phyloP scores from a whole-genome alignment of 2,888 invertebrate species.

The Abrostola tripartita region DNA sequence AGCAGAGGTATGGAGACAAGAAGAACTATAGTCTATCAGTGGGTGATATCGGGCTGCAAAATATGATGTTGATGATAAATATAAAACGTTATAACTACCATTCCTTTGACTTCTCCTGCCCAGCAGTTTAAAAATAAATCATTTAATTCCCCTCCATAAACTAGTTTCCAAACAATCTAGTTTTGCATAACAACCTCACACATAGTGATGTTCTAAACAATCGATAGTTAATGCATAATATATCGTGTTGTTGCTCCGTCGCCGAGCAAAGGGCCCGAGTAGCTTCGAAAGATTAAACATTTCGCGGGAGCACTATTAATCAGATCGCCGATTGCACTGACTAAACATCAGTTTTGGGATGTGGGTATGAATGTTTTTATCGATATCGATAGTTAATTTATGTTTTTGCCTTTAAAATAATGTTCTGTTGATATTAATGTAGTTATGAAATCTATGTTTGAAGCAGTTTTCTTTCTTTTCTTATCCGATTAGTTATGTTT shows the following conservation, averaged over 20 bases:
- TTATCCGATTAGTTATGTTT: no score
- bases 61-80: no score
- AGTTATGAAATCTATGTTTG: background rate
- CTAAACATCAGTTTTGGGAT: conserved; percentile 78
- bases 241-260: conserved; percentile 60
- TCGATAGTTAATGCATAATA: conserved; percentile 84
- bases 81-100: no score
- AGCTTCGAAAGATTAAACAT: conserved; percentile 86
- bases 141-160: background rate
- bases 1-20: no score
- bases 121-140: background rate
- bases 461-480: no score
- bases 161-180: background rate
- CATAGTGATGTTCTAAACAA: conserved; percentile 56
- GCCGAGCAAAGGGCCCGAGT: conserved; percentile 68
- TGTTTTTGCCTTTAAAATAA: background rate
- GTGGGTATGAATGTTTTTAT: conserved; percentile 46
- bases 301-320: conserved; percentile 86
- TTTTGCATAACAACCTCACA: conserved; percentile 5
- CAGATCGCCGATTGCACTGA: conserved; percentile 88
- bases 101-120: background rate
- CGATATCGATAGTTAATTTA: conserved; percentile 58
- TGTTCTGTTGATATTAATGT: background rate
- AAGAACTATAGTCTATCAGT: no score
- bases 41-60: no score